A percentile compares a stretch with the other conserved stretches of the same genome.
These are phyloP conservation scores for Heterodera filipjevi DNA, from an alignment of 2,888 invertebrate genomes.

Conservation along the genomic window DNA sequence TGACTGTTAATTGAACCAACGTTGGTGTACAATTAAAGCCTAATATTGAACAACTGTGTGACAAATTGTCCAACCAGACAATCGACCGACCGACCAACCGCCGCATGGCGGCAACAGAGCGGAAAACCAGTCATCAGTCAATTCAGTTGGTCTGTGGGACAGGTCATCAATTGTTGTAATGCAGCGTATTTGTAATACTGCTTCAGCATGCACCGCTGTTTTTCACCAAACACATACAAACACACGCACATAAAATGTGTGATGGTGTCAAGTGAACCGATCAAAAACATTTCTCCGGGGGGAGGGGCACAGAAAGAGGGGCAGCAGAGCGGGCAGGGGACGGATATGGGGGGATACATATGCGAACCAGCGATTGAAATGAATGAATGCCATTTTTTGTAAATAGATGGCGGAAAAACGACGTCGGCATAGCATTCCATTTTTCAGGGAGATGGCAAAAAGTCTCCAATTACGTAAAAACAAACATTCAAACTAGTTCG, in stretches of 20 bases:
- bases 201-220: neutral
- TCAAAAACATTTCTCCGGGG: neutral
- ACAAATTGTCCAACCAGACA: neutral
- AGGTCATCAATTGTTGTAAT: neutral
- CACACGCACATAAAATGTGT: neutral
- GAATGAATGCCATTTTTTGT: neutral
- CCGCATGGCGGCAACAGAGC: neutral
- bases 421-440: too few species aligned
- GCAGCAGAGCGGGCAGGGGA: too few species aligned
- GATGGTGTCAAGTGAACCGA: neutral
- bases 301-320: too few species aligned
- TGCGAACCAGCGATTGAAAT: too few species aligned
- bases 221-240: neutral
- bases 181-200: neutral
- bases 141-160: too few species aligned
- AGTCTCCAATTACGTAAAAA: too few species aligned
- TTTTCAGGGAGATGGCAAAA: too few species aligned
- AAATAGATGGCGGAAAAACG: neutral
- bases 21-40: too few species aligned
- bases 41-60: neutral
- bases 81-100: neutral
- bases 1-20: too few species aligned
- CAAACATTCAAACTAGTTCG: too few species aligned
- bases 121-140: conserved; percentile 3
- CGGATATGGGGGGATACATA: neutral